Evolutionary conservation across 2,888 invertebrate genomes (phyloP), one percentile per base, ranked within the genome.

Genomic region (Anthophora plumipes): DNA sequence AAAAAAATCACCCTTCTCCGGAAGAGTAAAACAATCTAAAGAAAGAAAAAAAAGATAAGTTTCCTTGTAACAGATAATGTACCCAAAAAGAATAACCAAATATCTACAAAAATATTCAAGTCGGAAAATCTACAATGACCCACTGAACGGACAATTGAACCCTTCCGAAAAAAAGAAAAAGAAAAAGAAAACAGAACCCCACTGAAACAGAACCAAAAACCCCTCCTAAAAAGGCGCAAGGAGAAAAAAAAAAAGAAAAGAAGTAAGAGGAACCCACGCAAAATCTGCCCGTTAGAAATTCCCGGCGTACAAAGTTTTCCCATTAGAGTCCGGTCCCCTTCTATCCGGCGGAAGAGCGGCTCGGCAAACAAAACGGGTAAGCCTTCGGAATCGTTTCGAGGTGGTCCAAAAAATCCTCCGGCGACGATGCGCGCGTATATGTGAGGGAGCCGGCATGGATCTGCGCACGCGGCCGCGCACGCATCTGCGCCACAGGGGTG

Each of bases 401-500:
- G 39, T 46, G 60, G 43, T 64, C 43, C 39, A 72, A 69, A 77
- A 77, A 66, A 59, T 66, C 46, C 66, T 31, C 37, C 54, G 63
- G 12, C 68, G 64, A 39, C 39, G 55, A 1, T 64, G 48, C 55
- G 7, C 37, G 43, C 41, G 31, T 31, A 31, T 31, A 4, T 31
- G 31, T 31, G 4, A n/a, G n/a, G 46, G 61, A 31, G 55, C 37
- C 70, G 48, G 63, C 71, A 83, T 69, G 74, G 66, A 79, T 74
- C 81, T 63, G 68, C 63, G 71, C 63, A 54, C 63, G 61, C 70
- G 61, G 41, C 41, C 7, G 3, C 8, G 39, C 37, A 31, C 60
- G 77, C 50, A 73, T 73, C 70, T 80, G 85, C 77, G 85, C 80
- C 20, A 14, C 22, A 60, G 59, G 60, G 69, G 46, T 48, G n/a